Evolutionary conservation across 2,113 vertebrate genomes (phyloP).

Genomic region (Calypte anna): DNA sequence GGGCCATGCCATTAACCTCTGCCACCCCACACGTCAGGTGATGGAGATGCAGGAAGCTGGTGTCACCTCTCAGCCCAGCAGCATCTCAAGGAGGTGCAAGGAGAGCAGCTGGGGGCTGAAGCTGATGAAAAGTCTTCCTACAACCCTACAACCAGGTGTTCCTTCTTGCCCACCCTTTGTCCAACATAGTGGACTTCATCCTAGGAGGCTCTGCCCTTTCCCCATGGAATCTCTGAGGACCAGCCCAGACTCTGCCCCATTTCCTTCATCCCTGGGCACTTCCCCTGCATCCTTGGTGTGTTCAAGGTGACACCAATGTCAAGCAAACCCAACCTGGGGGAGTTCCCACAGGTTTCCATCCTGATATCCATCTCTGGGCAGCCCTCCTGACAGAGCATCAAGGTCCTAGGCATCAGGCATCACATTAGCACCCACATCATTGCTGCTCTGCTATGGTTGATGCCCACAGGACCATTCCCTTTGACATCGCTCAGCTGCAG

Average conservation of each 20-base stretch:
- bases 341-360: neutral
- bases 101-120: rapidly evolving
- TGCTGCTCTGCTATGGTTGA: rapidly evolving
- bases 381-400: neutral
- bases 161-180: neutral
- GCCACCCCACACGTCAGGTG: neutral
- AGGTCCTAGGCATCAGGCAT: neutral
- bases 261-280: rapidly evolving
- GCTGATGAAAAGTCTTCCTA: neutral
- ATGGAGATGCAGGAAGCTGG: neutral
- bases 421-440: rapidly evolving
- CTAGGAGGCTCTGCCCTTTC: neutral
- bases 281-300: rapidly evolving
- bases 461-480: neutral
- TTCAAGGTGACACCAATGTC: neutral
- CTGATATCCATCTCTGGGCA: neutral
- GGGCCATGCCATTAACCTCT: neutral
- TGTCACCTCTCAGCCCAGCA: neutral
- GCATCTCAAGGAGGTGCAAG: neutral
- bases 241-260: rapidly evolving
- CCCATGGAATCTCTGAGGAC: neutral
- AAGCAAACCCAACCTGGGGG: rapidly evolving
- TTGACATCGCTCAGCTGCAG: neutral
- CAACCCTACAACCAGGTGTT: neutral
- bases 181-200: rapidly evolving